Evolutionary conservation across 2,888 invertebrate species (phyloP).

Genomic region (Heteropelma amictum): DNA sequence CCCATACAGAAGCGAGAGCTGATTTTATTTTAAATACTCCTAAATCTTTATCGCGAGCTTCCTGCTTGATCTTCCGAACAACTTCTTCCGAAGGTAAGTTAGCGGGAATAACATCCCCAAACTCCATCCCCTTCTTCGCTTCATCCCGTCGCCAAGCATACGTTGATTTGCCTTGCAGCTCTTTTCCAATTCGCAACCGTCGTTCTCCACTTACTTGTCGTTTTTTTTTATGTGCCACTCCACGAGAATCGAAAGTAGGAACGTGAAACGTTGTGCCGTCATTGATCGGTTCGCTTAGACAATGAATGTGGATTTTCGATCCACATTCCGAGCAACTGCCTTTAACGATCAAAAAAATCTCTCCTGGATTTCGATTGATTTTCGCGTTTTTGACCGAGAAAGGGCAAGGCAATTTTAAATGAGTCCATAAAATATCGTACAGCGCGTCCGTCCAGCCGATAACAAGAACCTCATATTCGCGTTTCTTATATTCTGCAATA

Average conservation of each 20-base stretch:
- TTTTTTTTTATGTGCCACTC: conserved; percentile 51
- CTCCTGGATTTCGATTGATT: conserved; percentile 42
- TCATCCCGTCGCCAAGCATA: conserved; percentile 53
- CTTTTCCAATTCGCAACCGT: conserved; percentile 39
- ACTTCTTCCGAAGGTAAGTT: conserved; percentile 41
- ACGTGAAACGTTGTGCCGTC: conserved; percentile 32
- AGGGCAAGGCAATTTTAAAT: conserved; percentile 55
- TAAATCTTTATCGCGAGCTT: conserved; percentile 40
- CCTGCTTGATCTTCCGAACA: conserved; percentile 48
- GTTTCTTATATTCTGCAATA: conserved; percentile 33
- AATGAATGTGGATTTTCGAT: conserved; percentile 40
- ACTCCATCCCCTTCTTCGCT: conserved; percentile 48
- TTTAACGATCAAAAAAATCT: conserved; percentile 39
- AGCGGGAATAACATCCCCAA: conserved; percentile 47
- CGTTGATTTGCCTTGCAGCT: conserved; percentile 49
- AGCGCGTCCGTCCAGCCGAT: conserved; percentile 46
- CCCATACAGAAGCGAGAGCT: conserved; percentile 38
- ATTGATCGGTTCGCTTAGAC: conserved; percentile 29
- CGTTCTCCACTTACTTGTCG: conserved; percentile 35
- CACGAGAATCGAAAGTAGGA: conserved; percentile 54
- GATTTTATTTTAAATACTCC: conserved; percentile 21
- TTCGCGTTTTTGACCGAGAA: conserved; percentile 53
- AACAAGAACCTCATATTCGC: conserved; percentile 41
- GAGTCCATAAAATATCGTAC: conserved; percentile 43
- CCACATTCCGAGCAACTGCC: conserved; percentile 50